Conservation (phyloP, 2,113 vertebrate species). For the Indicator indicator region DNA sequence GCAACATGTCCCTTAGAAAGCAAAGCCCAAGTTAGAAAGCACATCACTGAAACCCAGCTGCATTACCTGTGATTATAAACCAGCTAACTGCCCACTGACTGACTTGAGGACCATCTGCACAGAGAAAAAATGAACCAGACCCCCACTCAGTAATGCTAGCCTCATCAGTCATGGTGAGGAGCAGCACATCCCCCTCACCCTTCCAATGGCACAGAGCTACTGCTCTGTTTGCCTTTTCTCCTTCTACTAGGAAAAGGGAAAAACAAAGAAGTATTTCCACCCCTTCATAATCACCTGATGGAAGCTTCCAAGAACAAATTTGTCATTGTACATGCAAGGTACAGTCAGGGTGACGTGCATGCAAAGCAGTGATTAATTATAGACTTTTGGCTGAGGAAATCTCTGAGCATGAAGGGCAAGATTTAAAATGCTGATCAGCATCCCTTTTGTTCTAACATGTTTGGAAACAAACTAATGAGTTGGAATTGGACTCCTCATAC, state of each 20-base stretch:
- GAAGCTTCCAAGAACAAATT: not conserved
- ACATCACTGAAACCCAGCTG: not conserved
- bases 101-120: not conserved
- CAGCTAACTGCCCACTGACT: not conserved
- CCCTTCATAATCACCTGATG: not conserved
- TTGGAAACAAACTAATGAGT: conserved; percentile 67
- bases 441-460: conserved; percentile 46
- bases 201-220: not conserved
- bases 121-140: not conserved
- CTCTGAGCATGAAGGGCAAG: conserved; percentile 18
- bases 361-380: conserved; percentile 38
- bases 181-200: not conserved
- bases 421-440: conserved; percentile 54
- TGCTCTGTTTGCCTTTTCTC: not conserved
- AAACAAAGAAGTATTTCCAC: not conserved
- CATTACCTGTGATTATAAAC: not conserved
- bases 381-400: conserved; percentile 34
- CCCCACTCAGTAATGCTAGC: not conserved
- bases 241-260: not conserved
- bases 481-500: conserved; percentile 4
- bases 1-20: not conserved
- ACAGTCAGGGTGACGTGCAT: not conserved
- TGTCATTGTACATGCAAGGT: not conserved
- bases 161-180: not conserved
- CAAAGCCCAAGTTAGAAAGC: not conserved